phyloP scores from a whole-genome alignment of 2,888 invertebrate species.

The Amphipyra berbera region DNA sequence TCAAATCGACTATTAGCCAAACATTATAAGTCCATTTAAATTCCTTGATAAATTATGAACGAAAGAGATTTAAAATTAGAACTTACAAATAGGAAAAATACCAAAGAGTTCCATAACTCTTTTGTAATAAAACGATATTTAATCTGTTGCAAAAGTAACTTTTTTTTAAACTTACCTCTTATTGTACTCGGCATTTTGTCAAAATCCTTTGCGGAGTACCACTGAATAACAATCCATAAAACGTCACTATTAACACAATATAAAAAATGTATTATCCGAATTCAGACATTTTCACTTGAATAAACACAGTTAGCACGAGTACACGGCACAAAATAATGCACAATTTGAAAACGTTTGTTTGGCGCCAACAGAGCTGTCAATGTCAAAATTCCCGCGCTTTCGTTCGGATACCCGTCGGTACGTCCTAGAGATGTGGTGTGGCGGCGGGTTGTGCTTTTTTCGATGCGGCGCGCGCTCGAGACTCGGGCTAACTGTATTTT shows the following conservation, averaged over 20 bases:
- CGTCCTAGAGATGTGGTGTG: slow-evolving; percentile 84
- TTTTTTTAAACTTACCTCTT: slow-evolving; percentile 79
- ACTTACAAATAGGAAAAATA: slow-evolving; percentile 14
- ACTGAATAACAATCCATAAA: slow-evolving; percentile 67
- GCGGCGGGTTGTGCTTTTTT: slow-evolving; percentile 85
- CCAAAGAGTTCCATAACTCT: slow-evolving; percentile 15
- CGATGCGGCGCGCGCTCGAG: slow-evolving; percentile 76
- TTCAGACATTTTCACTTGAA: slow-evolving; percentile 72
- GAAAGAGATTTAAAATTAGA: slow-evolving; percentile 34
- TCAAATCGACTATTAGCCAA: slow-evolving; percentile 15
- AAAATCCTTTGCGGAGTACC: slow-evolving; percentile 70
- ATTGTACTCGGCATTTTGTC: slow-evolving; percentile 89
- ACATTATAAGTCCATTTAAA: slow-evolving; percentile 40
- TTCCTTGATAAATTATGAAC: slow-evolving; percentile 13
- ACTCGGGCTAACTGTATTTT: slow-evolving; percentile 85
- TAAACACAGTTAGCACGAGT: slow-evolving; percentile 58
- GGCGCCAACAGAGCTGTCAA: slow-evolving; percentile 78
- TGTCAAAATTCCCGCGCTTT: slow-evolving; percentile 77
- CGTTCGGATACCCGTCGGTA: slow-evolving; percentile 69
- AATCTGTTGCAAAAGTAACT: slow-evolving; percentile 18
- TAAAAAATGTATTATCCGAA: slow-evolving; percentile 71
- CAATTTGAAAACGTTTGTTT: slow-evolving; percentile 55
- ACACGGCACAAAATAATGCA: slow-evolving; percentile 52
- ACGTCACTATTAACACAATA: slow-evolving; percentile 65
- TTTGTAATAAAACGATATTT: slow-evolving; percentile 6